Base-by-base conservation (phyloP, 1,140 invertebrate genomes). In the Pseudomyrmex flavicornis region DNA sequence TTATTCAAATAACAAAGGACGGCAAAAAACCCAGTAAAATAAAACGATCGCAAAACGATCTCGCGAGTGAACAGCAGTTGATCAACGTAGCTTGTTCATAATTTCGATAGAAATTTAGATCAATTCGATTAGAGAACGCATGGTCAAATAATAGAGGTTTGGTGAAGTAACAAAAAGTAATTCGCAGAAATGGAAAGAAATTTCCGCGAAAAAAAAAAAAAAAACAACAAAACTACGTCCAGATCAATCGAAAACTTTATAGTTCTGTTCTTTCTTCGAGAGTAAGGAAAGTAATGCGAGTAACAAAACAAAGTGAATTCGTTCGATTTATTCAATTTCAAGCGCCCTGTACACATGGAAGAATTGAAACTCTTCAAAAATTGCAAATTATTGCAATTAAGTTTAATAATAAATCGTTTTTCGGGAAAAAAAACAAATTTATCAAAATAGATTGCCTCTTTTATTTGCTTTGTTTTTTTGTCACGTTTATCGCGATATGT, bases 11-110 rank as follows among this genome's bases (percentile, higher is more conserved):
- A 12, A 44, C 56, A 58, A 79, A 22, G 50, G 5, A 44, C 35
- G 12, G 50, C 17, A 46, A 10, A 46, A 10, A 65, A 63, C 15
- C 17, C 20, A 9, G 52, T 35, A 68, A 59, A 69, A 20, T n/a
- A 46, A 77, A 69, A 20, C 50, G 50, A 77, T 77, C 63, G 35
- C 52, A 61, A 46, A 26, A 70, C 9, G 7, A 58, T 9, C 75
- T 70, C 50, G 59, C 10, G 26, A 35, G 75, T 35, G 66, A 68
- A 46, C 75, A 50, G 35, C 75, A 50, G 35, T n/a, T 52, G 48
- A 69, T 10, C 26, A 50, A 48, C 68, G 20, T 48, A 35, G 7
- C 54, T 48, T 70, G 20, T 79, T 69, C 76, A 58, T 26, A 58
- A 65, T 76, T 65, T 20, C 2, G 52, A 79, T 26, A 20, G 7